Evolutionary conservation across 2,113 vertebrate genomes (phyloP), one percentile per base, ranked within the genome.

Genomic region (Reinhardtius hippoglossoides): DNA sequence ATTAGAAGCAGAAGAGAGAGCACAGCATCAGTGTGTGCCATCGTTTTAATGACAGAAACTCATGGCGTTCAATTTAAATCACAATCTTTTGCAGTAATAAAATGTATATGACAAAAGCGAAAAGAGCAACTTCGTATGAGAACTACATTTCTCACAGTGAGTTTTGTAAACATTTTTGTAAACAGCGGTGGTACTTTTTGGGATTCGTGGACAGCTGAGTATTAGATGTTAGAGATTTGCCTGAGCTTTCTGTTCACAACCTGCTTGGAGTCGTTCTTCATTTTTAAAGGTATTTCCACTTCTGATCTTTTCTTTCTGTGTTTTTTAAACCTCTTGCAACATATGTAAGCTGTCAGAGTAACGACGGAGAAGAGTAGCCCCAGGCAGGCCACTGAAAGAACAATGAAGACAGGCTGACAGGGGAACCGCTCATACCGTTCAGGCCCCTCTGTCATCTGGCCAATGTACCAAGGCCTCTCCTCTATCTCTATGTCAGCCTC

Each of bases 161-260:
- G 58, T 80, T 67, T 81, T 91, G 86, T 89, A 87, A 92, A 94
- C 89, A 92, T 86, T 86, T 44, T 81, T 90, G 91, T 93, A 93
- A 92, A 94, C 92, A 89, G 76, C 76, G 73, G 48, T 81, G 44
- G 44, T 42, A 27, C 14, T 67, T 83, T 81, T 55, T 50, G 15
- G 55, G 62, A 65, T 24, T n/a, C 57, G 16, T 54, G 16, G 56
- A 79, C 73, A 61, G 56, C 31, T 67, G 48, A 87, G 74, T 3
- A 42, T 98, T 92, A 98, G 89, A 98, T 97, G 65, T 98, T 97
- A 59, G 96, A 98, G 93, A 97, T 96, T 82, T 96, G 96, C 92
- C 96, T 64, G 16, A 96, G 93, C 84, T 97, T 98, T 76, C 94
- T 96, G 84, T 97, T 96, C 83, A 94, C 90, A 84, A 93, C 88